Evolutionary conservation across 2,113 vertebrate species (phyloP).

Genomic region (Prunella fulvescens): DNA sequence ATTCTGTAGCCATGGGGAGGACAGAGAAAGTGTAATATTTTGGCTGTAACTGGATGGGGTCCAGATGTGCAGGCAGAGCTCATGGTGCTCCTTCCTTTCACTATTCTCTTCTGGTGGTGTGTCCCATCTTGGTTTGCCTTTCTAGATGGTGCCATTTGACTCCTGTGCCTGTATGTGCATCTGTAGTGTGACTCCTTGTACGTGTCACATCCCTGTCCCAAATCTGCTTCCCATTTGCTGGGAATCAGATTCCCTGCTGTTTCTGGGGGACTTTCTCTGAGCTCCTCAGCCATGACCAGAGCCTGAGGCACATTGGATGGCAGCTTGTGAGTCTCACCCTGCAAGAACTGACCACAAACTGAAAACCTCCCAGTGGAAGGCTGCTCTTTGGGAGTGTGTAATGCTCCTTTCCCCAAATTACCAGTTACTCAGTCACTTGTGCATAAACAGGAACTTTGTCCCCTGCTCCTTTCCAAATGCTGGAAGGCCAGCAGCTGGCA

Average conservation of each 20-base stretch:
- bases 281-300: background rate
- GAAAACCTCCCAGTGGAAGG: conserved; percentile 41
- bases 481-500: conserved; percentile 46
- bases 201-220: background rate
- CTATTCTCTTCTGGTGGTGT: fast-evolving
- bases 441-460: conserved; percentile 69
- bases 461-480: conserved; percentile 45
- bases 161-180: background rate
- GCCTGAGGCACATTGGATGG: conserved; percentile 27
- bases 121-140: background rate
- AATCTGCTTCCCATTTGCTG: conserved; percentile 14
- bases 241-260: background rate
- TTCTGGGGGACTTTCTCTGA: conserved; percentile 37
- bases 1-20: background rate
- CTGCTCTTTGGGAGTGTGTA: conserved; percentile 56
- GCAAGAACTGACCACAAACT: conserved; percentile 49
- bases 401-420: conserved; percentile 62
- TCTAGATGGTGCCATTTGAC: background rate
- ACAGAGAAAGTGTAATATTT: background rate
- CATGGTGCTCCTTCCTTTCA: background rate
- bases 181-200: background rate
- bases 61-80: background rate
- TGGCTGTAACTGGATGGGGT: background rate
- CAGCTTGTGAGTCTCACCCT: conserved; percentile 38
- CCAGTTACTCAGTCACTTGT: conserved; percentile 56